Evolutionary conservation across 2,113 vertebrate species (phyloP).

Genomic region (Corapipo altera): DNA sequence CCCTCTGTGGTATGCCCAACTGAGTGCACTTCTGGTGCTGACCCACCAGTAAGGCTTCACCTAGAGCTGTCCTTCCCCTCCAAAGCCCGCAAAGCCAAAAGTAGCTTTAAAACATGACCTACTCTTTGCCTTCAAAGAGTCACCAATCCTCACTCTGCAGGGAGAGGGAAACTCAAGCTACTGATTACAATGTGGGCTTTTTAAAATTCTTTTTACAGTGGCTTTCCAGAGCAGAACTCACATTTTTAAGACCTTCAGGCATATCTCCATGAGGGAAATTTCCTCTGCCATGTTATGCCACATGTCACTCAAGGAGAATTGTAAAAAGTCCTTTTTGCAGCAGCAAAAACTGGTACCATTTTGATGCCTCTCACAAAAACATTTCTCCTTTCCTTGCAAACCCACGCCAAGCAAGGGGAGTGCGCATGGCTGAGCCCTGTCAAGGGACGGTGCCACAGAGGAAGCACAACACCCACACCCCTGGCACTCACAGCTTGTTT

Average conservation of each 20-base stretch:
- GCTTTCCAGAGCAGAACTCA: background rate
- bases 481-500: background rate
- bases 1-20: background rate
- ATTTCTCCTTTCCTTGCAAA: background rate
- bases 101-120: background rate
- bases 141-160: background rate
- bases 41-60: background rate
- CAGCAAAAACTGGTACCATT: background rate
- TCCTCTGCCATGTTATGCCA: background rate
- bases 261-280: background rate
- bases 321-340: background rate
- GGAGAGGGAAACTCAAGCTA: background rate
- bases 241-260: background rate
- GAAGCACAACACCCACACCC: background rate
- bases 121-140: background rate
- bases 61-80: background rate
- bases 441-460: accelerated
- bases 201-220: background rate
- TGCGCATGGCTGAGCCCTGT: accelerated
- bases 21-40: background rate
- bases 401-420: accelerated
- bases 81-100: background rate
- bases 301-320: background rate
- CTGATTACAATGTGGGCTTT: background rate
- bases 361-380: background rate